Base-by-base conservation (phyloP, 1,140 invertebrate genomes). In the Drosophila carrolli region DNA sequence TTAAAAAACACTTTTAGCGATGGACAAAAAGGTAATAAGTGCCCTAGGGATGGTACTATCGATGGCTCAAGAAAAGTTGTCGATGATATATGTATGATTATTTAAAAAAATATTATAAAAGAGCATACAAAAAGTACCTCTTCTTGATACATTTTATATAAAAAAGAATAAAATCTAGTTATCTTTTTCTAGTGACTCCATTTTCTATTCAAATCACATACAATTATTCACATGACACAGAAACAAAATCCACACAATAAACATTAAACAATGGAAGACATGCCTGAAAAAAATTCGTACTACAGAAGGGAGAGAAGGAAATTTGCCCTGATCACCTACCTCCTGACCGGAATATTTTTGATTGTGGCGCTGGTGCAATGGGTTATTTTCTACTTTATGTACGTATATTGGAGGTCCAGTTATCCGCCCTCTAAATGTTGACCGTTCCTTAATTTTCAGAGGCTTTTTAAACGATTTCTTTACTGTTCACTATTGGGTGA, bases 381-480 rank as follows among this genome's bases (percentile, higher is more conserved):
- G 78, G 27, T 16, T 27, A 1, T 72, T 8, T 68, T 81, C n/a
- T 3, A 71, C 19, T 10, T 53, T 5, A 0, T 81, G 82, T 85
- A 61, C 53, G 82, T 72, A 48, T 27, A 14, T 29, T 43, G 6
- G 0, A 11, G 10, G 0, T 23, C 8, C 16, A n/a, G 16, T 5
- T 0, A 13, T 11, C 29, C 7, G 2, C 0, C 32, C 10, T n/a
- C 7, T 16, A 32, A 32, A 8, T 32, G 9, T 16, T 35, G 14
- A 55, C 1, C 16, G 14, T 10, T 11, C 14, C 14, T 32, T 43
- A 16, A 29, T 47, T 65, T 38, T 10, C 51, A 86, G 82, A 0
- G 14, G 29, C 0, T 13, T 8, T 0, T 5, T 23, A 4, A 40
- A 32, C 0, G 0, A 2, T 0, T 82, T 61, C 54, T 79, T 86